Conservation (phyloP, 1,140 invertebrate species). For the Periplaneta americana region DNA sequence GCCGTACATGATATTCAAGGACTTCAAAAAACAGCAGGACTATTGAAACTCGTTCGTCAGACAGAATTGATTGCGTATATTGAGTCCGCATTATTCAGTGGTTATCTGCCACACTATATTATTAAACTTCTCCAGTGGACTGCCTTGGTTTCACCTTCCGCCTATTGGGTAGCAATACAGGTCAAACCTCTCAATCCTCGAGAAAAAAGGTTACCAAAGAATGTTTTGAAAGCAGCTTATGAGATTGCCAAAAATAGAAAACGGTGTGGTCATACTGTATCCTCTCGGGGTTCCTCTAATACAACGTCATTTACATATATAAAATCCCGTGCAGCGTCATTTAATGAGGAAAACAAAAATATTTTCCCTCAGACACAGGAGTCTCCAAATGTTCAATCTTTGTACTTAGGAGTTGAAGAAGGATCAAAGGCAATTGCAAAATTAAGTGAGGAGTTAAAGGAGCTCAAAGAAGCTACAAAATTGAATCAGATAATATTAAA, state of each 20-base stretch:
- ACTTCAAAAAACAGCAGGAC: slow-evolving; percentile 65
- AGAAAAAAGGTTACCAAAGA: slow-evolving; percentile 67
- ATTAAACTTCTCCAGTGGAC: slow-evolving; percentile 65
- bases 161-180: slow-evolving; percentile 67
- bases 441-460: not conserved
- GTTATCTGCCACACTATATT: slow-evolving; percentile 59
- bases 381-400: not conserved
- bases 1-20: slow-evolving; percentile 76
- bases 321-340: not conserved
- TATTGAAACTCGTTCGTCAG: slow-evolving; percentile 69
- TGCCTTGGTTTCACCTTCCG: slow-evolving; percentile 66
- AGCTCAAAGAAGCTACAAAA: not conserved
- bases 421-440: not conserved
- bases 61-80: slow-evolving; percentile 71
- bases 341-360: not conserved
- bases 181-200: slow-evolving; percentile 74
- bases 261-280: slow-evolving; percentile 53
- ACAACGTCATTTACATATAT: slow-evolving; percentile 33
- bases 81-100: slow-evolving; percentile 62
- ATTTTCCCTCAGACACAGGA: not conserved
- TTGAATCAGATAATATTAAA: not conserved
- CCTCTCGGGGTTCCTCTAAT: slow-evolving; percentile 49
- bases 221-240: slow-evolving; percentile 67
- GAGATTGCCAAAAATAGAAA: slow-evolving; percentile 59
- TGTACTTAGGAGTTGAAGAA: not conserved